Conservation (phyloP, 2,888 invertebrate species). For the Bembecia ichneumoniformis region DNA sequence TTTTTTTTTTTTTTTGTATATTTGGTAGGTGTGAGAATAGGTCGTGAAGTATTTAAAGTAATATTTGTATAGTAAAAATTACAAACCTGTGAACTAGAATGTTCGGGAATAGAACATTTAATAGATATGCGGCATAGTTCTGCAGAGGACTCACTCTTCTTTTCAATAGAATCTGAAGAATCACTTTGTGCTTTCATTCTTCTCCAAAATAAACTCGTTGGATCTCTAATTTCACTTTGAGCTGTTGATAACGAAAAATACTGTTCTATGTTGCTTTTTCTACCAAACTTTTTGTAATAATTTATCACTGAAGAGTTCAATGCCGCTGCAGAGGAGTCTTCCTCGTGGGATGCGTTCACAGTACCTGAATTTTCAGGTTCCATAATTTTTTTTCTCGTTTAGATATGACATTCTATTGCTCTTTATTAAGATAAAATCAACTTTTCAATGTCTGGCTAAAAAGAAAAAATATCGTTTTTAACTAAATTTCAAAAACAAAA, state of each 20-base stretch:
- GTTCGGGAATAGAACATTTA: constrained; percentile 46
- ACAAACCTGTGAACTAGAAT: constrained; percentile 38
- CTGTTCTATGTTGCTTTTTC: constrained; percentile 76
- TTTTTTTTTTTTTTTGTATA: no score
- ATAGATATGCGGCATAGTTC: constrained; percentile 62
- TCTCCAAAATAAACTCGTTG: constrained; percentile 53
- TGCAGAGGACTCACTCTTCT: constrained; percentile 47
- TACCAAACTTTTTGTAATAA: constrained; percentile 79
- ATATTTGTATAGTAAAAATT: no score
- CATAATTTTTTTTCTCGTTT: constrained; percentile 24
- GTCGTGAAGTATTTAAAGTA: no score
- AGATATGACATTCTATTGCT: no score
- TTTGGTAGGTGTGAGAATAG: no score
- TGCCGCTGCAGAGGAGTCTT: constrained; percentile 25
- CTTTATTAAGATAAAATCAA: no score
- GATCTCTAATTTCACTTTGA: constrained; percentile 51
- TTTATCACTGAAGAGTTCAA: constrained; percentile 69
- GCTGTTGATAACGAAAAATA: constrained; percentile 73
- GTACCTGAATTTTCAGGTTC: constrained; percentile 27
- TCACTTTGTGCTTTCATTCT: constrained; percentile 57
- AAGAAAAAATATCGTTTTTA: no score
- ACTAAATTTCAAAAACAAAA: no score
- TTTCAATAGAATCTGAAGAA: constrained; percentile 54
- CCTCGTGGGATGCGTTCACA: constrained; percentile 7
- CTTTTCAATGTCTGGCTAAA: no score